These are phyloP conservation scores for Trichogramma dendrolimi DNA, from an alignment of 2,888 invertebrate genomes.

Conservation along the genomic window DNA sequence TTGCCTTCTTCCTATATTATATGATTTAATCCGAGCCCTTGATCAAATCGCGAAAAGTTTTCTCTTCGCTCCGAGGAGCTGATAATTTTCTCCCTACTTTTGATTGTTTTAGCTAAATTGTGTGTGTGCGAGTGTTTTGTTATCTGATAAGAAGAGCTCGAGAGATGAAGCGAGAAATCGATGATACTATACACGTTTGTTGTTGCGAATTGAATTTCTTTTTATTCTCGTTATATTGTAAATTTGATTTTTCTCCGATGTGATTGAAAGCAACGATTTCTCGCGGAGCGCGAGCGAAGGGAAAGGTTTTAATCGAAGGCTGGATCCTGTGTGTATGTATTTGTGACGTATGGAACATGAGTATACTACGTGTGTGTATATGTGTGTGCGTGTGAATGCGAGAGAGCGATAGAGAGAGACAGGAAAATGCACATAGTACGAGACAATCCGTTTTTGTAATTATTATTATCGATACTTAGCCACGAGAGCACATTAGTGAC, in stretches of 20 bases:
- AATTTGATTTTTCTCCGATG: slow-evolving; percentile 17
- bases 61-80: too few species aligned
- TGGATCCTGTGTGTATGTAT: background rate
- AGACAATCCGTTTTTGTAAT: slow-evolving; percentile 45
- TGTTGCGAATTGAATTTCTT: slow-evolving; percentile 5
- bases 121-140: too few species aligned
- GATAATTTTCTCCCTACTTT: too few species aligned
- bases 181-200: background rate
- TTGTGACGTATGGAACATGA: background rate
- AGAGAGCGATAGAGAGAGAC: too few species aligned
- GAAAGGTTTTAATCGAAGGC: background rate
- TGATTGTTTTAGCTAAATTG: too few species aligned
- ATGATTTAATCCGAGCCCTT: background rate
- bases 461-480: slow-evolving; percentile 42
- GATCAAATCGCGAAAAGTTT: too few species aligned
- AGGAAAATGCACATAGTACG: slow-evolving; percentile 26
- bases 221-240: slow-evolving; percentile 12
- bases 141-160: too few species aligned
- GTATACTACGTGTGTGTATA: background rate
- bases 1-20: slow-evolving; percentile 30
- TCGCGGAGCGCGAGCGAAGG: slow-evolving; percentile 9
- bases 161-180: too few species aligned
- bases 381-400: background rate
- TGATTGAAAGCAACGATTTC: slow-evolving; percentile 9
- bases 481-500: slow-evolving; percentile 34